Base-by-base conservation (phyloP, 2,888 invertebrate species). In the Agonum fuliginosum region DNA sequence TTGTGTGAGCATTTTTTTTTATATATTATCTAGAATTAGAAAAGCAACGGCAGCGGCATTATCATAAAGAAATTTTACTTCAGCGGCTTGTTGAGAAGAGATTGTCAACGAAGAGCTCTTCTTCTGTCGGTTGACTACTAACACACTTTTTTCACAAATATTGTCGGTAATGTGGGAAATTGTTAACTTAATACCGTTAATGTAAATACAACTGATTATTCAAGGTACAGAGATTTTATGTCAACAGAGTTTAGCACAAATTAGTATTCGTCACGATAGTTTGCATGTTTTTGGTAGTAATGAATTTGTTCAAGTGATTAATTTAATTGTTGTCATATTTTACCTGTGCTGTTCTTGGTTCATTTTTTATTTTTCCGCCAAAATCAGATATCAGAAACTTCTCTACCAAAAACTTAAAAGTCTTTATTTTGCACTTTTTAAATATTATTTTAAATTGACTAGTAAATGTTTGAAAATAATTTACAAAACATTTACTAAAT, bases 101-200 rank as follows among this genome's bases (percentile, higher is more conserved):
- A 24, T 54, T 54, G 54, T 54, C 54, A 54, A 54, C 54, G 24
- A 4, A 24, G n/a, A 6, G n/a, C n/a, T n/a, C n/a, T n/a, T n/a
- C 12, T 12, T 48, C 19, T 17, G 17, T 48, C 43, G 17, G 48
- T 19, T 20, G 19, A 19, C 48, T 48, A 24, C 24, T 54, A 54
- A 54, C 54, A 54, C 54, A 54, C 54, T 54, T 54, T 54, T 54
- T 54, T 54, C 54, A 54, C 54, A 24, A 54, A 54, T 54, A 54
- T 54, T 54, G n/a, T 24, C 12, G 10, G 51, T 54, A 54, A 54
- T 54, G 54, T 54, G 24, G 54, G 54, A 54, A 54, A 54, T 12
- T 22, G 4, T 22, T 10, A 48, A 20, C 1, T 0, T n/a, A 8
- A n/a, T 54, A 54, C 22, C n/a, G 54, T 54, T 54, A n/a, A 54